Base-by-base conservation (phyloP, 2,113 vertebrate genomes). In the Cheirogaleus medius region DNA sequence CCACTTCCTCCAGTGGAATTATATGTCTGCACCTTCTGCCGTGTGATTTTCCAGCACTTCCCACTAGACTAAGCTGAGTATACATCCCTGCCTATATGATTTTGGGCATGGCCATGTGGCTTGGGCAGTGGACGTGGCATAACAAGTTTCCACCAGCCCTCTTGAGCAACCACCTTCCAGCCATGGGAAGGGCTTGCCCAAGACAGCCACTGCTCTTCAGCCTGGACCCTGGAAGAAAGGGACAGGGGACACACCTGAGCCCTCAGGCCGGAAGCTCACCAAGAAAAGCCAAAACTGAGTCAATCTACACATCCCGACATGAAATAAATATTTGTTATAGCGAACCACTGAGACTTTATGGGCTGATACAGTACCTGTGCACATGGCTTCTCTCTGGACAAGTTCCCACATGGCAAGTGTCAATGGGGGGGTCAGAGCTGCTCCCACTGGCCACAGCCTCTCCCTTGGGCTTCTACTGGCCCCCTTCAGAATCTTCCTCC, bases 241-340 rank as follows among this genome's bases (percentile, higher is more conserved):
- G 14, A 11, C 5, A 29, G 3, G 9, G 37, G 7, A 9, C 20
- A 21, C 6, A 21, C 39, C 60, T 12, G 58, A 68, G 39, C 14
- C 21, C 6, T 8, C 7, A 2, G 20, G 3, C 6, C 25, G 27
- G n/a, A 32, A 34, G 29, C 5, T 68, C 44, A 11, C 23, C 39
- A 8, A 52, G 34, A 39, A 17, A 68, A 34, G 71, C 37, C 54
- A 18, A 54, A 49, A 63, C 18, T 32, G n/a, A 29, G 17, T 3
- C 25, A 18, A 7, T 44, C 42, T 34, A 37, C 23, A 84, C 14
- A 87, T 0, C 23, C 1, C 49, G 0, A 1, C 34, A 32, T 25
- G 42, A 60, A 17, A 29, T 5, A 39, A 18, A 17, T 7, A 34
- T 21, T 7, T 29, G 9, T 2, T 68, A 68, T 6, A 0, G 34